Conservation (phyloP, 2,888 invertebrate genomes). For the Hipparchia semele region DNA sequence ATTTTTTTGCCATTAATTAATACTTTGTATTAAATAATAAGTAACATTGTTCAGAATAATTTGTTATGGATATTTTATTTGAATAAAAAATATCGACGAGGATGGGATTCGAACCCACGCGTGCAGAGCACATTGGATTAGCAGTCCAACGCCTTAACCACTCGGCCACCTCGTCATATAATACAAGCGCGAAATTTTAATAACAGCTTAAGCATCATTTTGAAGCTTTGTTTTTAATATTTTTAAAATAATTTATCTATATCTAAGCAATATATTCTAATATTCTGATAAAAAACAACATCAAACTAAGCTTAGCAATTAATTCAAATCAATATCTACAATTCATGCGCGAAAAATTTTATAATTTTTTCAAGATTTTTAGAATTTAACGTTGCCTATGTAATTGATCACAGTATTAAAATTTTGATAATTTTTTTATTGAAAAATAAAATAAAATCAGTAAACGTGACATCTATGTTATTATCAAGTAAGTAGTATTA, state of each 20-base stretch:
- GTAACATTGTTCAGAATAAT: no score
- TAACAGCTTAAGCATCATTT: background rate
- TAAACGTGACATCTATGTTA: background rate
- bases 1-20: no score
- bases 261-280: background rate
- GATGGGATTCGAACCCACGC: conserved; percentile 93
- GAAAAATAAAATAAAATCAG: background rate
- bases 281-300: background rate
- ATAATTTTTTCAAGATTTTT: background rate
- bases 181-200: conserved; percentile 47
- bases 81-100: conserved; percentile 82
- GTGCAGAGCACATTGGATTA: conserved; percentile 94
- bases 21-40: no score
- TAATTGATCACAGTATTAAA: background rate
- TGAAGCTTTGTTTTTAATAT: background rate
- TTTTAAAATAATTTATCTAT: background rate
- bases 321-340: background rate
- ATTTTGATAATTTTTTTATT: background rate
- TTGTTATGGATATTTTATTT: background rate
- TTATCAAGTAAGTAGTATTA: background rate
- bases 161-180: conserved; percentile 90
- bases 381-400: background rate
- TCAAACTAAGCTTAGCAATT: background rate
- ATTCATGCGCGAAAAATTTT: background rate
- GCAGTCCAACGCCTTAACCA: conserved; percentile 94